Evolutionary conservation across 2,797 vertebrate species (phyloP).

Genomic region (Cygnus olor): DNA sequence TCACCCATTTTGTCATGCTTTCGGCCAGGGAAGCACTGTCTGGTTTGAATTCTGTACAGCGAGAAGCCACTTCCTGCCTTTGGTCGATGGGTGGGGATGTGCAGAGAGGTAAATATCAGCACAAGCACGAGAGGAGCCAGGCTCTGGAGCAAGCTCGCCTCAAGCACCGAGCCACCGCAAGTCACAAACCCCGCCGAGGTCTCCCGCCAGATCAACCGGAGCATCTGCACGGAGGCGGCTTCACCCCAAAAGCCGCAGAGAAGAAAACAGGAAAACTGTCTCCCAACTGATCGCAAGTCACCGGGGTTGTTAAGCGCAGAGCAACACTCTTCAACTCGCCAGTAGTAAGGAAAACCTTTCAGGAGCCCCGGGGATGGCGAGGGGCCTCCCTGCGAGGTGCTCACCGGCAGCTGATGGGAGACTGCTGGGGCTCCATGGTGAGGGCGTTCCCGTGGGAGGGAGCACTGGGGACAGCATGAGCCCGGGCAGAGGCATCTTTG

Average conservation of each 20-base stretch:
- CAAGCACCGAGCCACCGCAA: not conserved
- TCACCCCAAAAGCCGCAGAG: not conserved
- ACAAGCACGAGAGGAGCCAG: not conserved
- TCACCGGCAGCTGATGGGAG: not conserved
- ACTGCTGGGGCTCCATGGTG: not conserved
- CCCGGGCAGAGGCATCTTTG: not conserved
- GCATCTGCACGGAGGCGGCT: not conserved
- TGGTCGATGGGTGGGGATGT: not conserved
- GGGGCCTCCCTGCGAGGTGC: not conserved
- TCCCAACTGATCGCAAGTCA: not conserved
- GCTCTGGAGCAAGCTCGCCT: not conserved
- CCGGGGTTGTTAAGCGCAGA: not conserved
- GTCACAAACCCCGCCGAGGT: rapidly evolving
- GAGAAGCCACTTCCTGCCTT: slow-evolving; percentile 8
- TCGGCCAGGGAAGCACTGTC: not conserved
- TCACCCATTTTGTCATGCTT: not conserved
- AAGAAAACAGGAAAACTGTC: not conserved
- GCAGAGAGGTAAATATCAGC: not conserved
- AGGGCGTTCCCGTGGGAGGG: not conserved
- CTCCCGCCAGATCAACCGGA: not conserved
- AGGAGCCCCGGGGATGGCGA: not conserved
- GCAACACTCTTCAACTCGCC: not conserved
- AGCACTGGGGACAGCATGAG: not conserved
- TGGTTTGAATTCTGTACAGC: slow-evolving; percentile 7
- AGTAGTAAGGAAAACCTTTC: not conserved